phyloP scores from a whole-genome alignment of 2,888 invertebrate genomes.

The Orthonevra nobilis region DNA sequence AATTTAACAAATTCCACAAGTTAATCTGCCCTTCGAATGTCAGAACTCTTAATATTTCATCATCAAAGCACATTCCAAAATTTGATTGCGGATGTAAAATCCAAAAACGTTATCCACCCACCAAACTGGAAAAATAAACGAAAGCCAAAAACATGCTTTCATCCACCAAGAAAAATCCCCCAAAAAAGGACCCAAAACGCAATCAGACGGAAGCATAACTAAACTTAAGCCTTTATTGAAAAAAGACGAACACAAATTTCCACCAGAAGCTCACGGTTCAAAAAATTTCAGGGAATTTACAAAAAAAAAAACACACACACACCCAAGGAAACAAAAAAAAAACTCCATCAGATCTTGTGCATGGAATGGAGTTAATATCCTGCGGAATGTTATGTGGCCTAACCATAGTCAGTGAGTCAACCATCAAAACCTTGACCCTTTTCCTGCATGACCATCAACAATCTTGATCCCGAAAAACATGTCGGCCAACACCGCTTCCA shows the following conservation, averaged over 20 bases:
- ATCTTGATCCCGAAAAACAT: slow-evolving; percentile 60
- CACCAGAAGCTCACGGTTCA: slow-evolving; percentile 23
- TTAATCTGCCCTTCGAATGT: slow-evolving; percentile 23
- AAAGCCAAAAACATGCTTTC: slow-evolving; percentile 9
- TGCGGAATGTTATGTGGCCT: slow-evolving; percentile 69
- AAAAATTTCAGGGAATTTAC: slow-evolving; percentile 45
- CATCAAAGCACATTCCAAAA: slow-evolving; percentile 64
- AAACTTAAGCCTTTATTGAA: slow-evolving; percentile 30
- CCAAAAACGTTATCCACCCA: slow-evolving; percentile 57
- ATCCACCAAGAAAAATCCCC: background rate
- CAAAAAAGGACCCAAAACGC: slow-evolving; percentile 37
- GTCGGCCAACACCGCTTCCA: slow-evolving; percentile 45
- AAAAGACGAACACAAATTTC: slow-evolving; percentile 25
- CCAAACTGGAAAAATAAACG: slow-evolving; percentile 4
- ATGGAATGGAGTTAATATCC: slow-evolving; percentile 70
- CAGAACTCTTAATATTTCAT: slow-evolving; percentile 39
- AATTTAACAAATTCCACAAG: slow-evolving; percentile 60
- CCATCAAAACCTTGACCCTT: slow-evolving; percentile 66
- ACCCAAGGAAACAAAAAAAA: no score
- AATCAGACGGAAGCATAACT: slow-evolving; percentile 66
- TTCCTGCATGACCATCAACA: slow-evolving; percentile 21
- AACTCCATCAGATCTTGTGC: slow-evolving; percentile 51
- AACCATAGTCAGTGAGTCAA: slow-evolving; percentile 66
- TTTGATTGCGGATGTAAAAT: slow-evolving; percentile 67
- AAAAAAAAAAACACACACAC: background rate